Evolutionary conservation across 2,888 invertebrate genomes (phyloP), one percentile per base, ranked within the genome.

Genomic region (Pristionchus exspectatus): DNA sequence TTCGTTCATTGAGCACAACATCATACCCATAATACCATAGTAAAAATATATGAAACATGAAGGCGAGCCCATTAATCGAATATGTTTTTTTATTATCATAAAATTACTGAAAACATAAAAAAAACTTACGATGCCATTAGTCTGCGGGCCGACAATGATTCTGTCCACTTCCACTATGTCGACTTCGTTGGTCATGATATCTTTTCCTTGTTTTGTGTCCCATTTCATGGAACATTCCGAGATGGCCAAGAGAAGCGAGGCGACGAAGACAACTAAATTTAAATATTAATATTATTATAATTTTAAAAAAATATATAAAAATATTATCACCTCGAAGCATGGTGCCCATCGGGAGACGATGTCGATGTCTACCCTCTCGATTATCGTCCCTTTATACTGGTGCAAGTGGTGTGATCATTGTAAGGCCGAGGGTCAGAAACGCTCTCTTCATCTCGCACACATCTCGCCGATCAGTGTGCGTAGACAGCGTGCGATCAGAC

Each of bases 151-250:
- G 21, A 59, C 59, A 18, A 59, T 5, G 59, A 59, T 59, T 59
- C 59, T 59, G 0, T 59, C 59, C 21, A 59, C 59, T 59, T 59
- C 59, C 0, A 59, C 59, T 12, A 59, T 24, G 1, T 59, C 59
- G 2, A 59, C 59, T 59, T 21, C 59, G 14, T 66, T 27, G 9
- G 27, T 24, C 5, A 66, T 66, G 0, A 10, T 66, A 12, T 66
- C 24, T 10, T 66, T 66, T 27, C 10, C 66, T 10, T 0, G 0
- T 27, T 66, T 66, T n/a, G 66, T 27, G 14, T 66, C 66, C 66
- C 66, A 66, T 27, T 66, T 66, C 66, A 66, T 66, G n/a, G 66
- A 66, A 14, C 66, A 66, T n/a, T 66, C 66, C 66, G 66, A 66
- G 66, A 66, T 66, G 5, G 27, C 66, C 27, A n/a, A 27, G 66